phyloP scores from a whole-genome alignment of 2,797 vertebrate genomes.

The Hemibagrus guttatus region DNA sequence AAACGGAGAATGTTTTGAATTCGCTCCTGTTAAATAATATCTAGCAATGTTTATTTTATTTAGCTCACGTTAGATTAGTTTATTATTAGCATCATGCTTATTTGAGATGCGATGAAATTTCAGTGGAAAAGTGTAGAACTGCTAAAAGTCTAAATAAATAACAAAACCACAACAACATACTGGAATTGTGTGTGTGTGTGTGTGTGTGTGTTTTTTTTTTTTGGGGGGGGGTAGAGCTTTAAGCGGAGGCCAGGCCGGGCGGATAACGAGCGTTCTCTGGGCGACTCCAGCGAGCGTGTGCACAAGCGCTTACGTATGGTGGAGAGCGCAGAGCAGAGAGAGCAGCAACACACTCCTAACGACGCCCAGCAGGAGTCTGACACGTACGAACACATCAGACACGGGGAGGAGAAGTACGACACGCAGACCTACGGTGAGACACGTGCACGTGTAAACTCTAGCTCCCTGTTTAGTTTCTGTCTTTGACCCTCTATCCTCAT shows the following conservation, averaged over 20 bases:
- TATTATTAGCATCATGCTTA: too few relatives aligned
- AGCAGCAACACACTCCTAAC: slow-evolving; percentile 58
- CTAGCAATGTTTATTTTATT: too few relatives aligned
- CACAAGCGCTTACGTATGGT: slow-evolving; percentile 87
- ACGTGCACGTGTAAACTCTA: not conserved
- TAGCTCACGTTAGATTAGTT: too few relatives aligned
- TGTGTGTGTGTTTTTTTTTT: slow-evolving; percentile 7
- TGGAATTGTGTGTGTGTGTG: not conserved
- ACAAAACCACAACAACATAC: too few relatives aligned
- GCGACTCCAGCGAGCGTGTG: slow-evolving; percentile 83
- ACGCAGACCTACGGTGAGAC: slow-evolving; percentile 89
- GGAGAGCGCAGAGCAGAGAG: slow-evolving; percentile 69
- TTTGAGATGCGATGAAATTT: too few relatives aligned
- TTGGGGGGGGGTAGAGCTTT: slow-evolving; percentile 88
- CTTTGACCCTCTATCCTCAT: not conserved
- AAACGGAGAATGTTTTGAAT: too few relatives aligned
- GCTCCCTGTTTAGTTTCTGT: not conserved
- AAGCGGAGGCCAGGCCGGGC: slow-evolving; percentile 93
- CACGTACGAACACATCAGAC: slow-evolving; percentile 86
- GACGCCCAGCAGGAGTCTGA: slow-evolving; percentile 80
- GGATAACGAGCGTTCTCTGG: slow-evolving; percentile 85
- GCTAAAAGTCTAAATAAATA: too few relatives aligned
- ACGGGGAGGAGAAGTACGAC: slow-evolving; percentile 80
- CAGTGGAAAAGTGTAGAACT: too few relatives aligned
- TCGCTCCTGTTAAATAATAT: too few relatives aligned